Evolutionary conservation across 2,113 vertebrate species (phyloP).

Genomic region (Hyperopisus bebe): DNA sequence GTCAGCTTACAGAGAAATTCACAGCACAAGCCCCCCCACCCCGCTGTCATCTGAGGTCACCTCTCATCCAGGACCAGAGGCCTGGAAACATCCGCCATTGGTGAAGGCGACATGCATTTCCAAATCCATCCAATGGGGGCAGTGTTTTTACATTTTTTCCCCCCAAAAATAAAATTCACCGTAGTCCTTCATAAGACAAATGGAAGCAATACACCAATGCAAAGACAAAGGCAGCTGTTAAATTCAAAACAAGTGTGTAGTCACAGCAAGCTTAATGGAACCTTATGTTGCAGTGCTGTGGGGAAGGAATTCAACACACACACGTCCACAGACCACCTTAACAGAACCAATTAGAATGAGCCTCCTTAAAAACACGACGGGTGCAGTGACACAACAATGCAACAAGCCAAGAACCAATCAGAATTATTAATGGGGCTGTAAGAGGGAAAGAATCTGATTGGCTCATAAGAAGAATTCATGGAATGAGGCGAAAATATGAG

Average conservation of each 20-base stretch:
- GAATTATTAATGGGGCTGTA: neutral
- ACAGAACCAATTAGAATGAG: neutral
- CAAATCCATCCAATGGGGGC: neutral
- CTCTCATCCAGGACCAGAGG: neutral
- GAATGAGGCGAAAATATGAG: neutral
- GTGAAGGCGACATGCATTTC: neutral
- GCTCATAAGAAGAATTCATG: neutral
- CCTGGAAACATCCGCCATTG: neutral
- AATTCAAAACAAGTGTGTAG: neutral
- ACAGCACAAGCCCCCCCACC: neutral
- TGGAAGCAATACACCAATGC: neutral
- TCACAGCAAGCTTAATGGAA: neutral
- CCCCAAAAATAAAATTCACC: neutral
- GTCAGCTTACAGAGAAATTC: conserved; percentile 8
- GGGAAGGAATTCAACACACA: neutral
- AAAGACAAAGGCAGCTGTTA: neutral
- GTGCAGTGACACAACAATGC: neutral
- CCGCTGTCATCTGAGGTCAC: neutral
- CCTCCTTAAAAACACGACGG: neutral
- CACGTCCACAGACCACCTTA: neutral
- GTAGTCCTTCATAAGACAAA: neutral
- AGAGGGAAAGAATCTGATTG: neutral
- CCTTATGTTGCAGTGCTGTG: neutral
- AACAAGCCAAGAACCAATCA: neutral
- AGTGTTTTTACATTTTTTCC: neutral